phyloP scores from a whole-genome alignment of 2,113 vertebrate genomes.

The Pleuronectes platessa region DNA sequence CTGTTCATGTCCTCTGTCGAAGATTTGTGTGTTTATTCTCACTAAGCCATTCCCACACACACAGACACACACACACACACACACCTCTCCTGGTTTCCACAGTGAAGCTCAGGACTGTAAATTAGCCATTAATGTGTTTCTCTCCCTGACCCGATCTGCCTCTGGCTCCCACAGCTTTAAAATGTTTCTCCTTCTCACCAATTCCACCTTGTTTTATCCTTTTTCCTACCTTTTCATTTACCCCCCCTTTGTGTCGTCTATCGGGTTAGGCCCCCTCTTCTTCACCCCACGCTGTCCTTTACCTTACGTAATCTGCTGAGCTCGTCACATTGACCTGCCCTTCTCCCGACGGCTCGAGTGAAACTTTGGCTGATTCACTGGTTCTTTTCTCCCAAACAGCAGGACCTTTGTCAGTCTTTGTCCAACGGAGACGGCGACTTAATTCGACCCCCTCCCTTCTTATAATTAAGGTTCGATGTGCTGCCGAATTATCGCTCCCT shows the following conservation, averaged over 20 bases:
- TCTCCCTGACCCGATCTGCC: background rate
- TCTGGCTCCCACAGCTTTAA: background rate
- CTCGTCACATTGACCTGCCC: constrained; percentile 39
- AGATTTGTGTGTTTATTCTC: background rate
- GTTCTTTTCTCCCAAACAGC: constrained; percentile 51
- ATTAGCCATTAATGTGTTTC: constrained; percentile 16
- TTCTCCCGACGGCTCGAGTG: constrained; percentile 39
- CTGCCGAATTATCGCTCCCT: constrained; percentile 38
- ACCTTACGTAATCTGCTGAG: constrained; percentile 43
- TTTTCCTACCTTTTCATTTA: background rate
- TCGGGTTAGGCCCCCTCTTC: background rate
- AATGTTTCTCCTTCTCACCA: background rate
- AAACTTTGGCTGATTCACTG: constrained; percentile 54
- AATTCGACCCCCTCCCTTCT: constrained; percentile 48
- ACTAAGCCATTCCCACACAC: background rate
- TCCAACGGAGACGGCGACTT: constrained; percentile 61
- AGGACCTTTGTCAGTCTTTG: constrained; percentile 50
- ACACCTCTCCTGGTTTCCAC: constrained; percentile 21
- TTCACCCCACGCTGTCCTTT: constrained; percentile 1
- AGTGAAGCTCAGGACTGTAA: constrained; percentile 18
- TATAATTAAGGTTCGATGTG: constrained; percentile 65
- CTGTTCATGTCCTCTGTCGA: background rate
- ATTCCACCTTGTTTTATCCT: background rate
- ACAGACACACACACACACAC: constrained; percentile 5
- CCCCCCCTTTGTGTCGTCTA: background rate